Evolutionary conservation across 2,113 vertebrate genomes (phyloP), one percentile per base, ranked within the genome.

Genomic region (Taurulus bubalis): DNA sequence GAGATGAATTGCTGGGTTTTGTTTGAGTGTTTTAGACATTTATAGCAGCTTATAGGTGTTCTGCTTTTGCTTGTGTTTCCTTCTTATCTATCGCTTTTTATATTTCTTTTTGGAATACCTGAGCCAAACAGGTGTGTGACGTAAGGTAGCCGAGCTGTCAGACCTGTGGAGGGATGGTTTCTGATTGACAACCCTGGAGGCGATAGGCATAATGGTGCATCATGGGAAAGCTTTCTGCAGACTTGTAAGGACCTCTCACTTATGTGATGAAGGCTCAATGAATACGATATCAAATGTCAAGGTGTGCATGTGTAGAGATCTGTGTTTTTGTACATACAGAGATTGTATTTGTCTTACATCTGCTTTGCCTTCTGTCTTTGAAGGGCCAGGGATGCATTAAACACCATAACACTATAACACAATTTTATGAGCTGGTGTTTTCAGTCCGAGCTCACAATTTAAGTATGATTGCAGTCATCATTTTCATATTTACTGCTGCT

Each of bases 101-200:
- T 79, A 42, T 70, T 80, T 72, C 38, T 56, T 75, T 77, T 86
- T 16, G 38, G 64, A 88, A 79, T 79, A 85, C 85, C 80, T 79
- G 83, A 86, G 84, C 79, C 86, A 87, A 89, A 86, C 88, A 92
- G 88, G 85, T 88, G 87, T 81, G 79, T 91, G 90, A 89, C 55
- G 86, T 91, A 80, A 90, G 71, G 77, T 24, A 24, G 80, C 63
- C 10, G 34, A 76, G 82, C 76, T 89, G 90, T 91, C 87, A 82
- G 80, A 69, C 69, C 36, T 78, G 86, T 51, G 63, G 78, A 85
- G 63, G 73, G 80, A 86, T 80, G 76, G 14, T 70, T 78, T 86
- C 47, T 87, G 90, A 93, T 68, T 90, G 88, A 92, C 87, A 85
- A 34, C 71, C 67, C 91, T 84, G 66, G 47, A 81, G 90, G 90